Conservation (phyloP, 2,888 invertebrate species). For the Trilocha varians region DNA sequence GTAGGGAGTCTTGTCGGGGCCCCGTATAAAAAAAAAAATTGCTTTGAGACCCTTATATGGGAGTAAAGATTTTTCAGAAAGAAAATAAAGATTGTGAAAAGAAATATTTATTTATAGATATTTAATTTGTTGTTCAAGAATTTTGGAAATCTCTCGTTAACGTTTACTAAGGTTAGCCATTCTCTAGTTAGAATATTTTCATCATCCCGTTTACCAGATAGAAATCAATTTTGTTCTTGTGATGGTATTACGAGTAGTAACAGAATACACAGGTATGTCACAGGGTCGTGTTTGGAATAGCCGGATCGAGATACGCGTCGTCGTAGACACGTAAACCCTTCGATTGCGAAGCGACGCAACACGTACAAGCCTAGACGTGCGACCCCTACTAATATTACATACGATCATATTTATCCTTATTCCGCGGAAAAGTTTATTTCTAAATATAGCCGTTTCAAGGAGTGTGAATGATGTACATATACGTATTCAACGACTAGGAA, state of each 20-base stretch:
- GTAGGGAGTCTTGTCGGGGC: no score
- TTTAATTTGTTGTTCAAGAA: no score
- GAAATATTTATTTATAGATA: no score
- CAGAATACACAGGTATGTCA: background rate
- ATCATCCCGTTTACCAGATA: no score
- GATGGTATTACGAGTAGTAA: background rate
- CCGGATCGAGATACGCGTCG: constrained; percentile 2
- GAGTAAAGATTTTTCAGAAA: no score
- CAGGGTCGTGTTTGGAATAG: background rate
- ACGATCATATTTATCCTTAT: constrained; percentile 34
- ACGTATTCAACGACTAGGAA: background rate
- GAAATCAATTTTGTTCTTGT: no score
- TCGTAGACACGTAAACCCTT: constrained; percentile 23
- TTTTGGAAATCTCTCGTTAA: no score
- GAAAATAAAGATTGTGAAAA: no score
- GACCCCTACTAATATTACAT: constrained; percentile 29
- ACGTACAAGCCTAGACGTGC: constrained; percentile 40
- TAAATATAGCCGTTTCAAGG: constrained; percentile 30
- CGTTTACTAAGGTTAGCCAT: no score
- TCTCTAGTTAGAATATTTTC: no score
- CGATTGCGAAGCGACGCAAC: constrained; percentile 32
- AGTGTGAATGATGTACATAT: background rate
- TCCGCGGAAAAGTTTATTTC: constrained; percentile 30
- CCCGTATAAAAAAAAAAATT: no score
- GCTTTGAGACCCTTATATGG: no score